These are phyloP conservation scores for Cephus runcator DNA, from an alignment of 2,888 invertebrate species.

Conservation along the genomic window DNA sequence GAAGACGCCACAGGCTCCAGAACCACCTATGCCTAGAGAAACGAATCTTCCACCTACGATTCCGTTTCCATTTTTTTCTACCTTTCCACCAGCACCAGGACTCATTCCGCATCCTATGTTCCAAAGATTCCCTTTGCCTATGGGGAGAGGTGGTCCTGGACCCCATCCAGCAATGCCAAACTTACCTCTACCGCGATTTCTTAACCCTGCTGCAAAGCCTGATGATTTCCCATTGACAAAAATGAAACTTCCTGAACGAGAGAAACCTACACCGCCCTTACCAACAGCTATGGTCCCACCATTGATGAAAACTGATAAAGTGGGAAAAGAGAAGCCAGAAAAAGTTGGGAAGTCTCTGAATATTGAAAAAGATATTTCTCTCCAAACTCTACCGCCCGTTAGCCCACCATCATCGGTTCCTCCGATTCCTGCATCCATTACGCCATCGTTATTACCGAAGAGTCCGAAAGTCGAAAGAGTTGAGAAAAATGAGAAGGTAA, in stretches of 20 bases:
- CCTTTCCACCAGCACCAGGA: constrained; percentile 68
- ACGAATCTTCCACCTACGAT: constrained; percentile 68
- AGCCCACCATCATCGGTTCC: constrained; percentile 29
- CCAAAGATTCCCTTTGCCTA: constrained; percentile 62
- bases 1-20: constrained; percentile 61
- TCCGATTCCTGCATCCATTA: constrained; percentile 28
- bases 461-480: constrained; percentile 26
- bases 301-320: constrained; percentile 50
- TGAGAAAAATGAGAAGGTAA: constrained; percentile 29
- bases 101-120: constrained; percentile 73
- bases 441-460: constrained; percentile 29
- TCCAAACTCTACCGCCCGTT: constrained; percentile 27
- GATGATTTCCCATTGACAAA: constrained; percentile 64
- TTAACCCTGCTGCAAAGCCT: constrained; percentile 69
- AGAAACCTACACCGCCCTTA: constrained; percentile 63
- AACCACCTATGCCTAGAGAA: constrained; percentile 46
- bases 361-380: constrained; percentile 42
- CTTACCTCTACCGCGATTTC: constrained; percentile 69
- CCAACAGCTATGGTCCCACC: constrained; percentile 34
- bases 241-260: constrained; percentile 67
- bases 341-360: constrained; percentile 45
- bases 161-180: constrained; percentile 72
- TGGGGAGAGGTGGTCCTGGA: constrained; percentile 67
- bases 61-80: constrained; percentile 65
- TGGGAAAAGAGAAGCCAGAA: constrained; percentile 26